These are phyloP conservation scores for Clanis bilineata DNA, from an alignment of 2,888 invertebrate genomes.

Conservation along the genomic window DNA sequence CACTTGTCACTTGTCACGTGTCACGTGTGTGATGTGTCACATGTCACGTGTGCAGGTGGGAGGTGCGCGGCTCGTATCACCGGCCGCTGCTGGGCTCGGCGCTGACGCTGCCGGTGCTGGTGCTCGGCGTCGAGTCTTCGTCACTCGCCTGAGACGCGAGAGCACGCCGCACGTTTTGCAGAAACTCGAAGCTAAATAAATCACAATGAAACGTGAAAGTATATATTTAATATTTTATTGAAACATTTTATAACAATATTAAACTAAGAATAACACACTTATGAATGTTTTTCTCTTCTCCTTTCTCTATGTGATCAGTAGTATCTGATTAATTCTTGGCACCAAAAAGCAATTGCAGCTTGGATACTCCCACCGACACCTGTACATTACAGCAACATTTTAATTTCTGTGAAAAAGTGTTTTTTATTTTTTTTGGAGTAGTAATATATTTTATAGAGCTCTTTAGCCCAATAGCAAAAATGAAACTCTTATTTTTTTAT, in stretches of 20 bases:
- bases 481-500: no score
- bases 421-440: no score
- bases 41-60: constrained; percentile 36
- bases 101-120: constrained; percentile 48
- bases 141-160: constrained; percentile 31
- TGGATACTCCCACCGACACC: neutral
- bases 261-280: neutral
- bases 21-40: no score
- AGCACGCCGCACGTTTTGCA: neutral
- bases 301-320: neutral
- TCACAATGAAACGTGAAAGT: neutral
- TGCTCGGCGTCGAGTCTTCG: constrained; percentile 37
- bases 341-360: neutral
- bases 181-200: neutral
- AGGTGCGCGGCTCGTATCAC: constrained; percentile 46
- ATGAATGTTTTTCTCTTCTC: neutral
- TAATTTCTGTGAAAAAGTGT: no score
- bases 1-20: neutral
- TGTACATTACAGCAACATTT: neutral
- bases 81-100: constrained; percentile 51
- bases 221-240: neutral
- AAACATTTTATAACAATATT: neutral
- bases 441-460: neutral
- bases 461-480: no score
- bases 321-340: neutral